phyloP scores from a whole-genome alignment of 2,888 invertebrate genomes.

The Zaprionus bogoriensis region DNA sequence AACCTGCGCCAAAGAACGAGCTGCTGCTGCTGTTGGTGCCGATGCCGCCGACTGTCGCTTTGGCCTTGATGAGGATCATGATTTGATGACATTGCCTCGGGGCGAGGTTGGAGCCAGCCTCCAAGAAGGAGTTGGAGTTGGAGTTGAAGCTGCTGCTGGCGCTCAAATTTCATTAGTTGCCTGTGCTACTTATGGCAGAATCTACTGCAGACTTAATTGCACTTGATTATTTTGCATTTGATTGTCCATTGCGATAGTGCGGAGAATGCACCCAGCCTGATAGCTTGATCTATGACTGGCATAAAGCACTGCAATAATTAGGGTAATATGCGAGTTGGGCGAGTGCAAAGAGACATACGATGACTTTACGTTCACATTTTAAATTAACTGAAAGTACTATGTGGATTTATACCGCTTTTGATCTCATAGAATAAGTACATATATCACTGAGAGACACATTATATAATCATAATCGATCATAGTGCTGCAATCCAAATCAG shows the following conservation, averaged over 20 bases:
- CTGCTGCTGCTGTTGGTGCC: conserved; percentile 57
- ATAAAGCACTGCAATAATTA: too few relatives aligned
- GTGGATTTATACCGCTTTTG: background rate
- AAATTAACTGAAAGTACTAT: background rate
- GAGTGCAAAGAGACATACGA: background rate
- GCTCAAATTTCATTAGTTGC: conserved; percentile 66
- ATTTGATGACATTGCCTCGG: conserved; percentile 45
- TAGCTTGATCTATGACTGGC: background rate
- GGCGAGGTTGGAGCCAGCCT: background rate
- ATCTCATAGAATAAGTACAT: too few relatives aligned
- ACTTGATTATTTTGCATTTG: conserved; percentile 51
- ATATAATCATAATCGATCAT: too few relatives aligned
- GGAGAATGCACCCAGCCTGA: background rate
- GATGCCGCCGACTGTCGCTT: conserved; percentile 63
- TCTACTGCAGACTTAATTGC: conserved; percentile 32
- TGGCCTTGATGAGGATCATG: conserved; percentile 68
- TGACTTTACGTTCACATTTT: background rate
- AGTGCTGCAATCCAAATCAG: too few relatives aligned
- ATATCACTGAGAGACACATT: too few relatives aligned
- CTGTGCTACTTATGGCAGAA: conserved; percentile 57
- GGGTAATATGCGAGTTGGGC: too few relatives aligned
- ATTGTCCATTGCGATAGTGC: conserved; percentile 39
- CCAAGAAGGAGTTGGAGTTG: too few relatives aligned
- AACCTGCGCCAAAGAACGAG: conserved; percentile 44
- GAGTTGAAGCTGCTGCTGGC: conserved; percentile 29